Percentiles rank a stretch among this genome's conserved stretches.
Conservation (phyloP, 2,888 invertebrate genomes). For the Aporophyla nigra region DNA sequence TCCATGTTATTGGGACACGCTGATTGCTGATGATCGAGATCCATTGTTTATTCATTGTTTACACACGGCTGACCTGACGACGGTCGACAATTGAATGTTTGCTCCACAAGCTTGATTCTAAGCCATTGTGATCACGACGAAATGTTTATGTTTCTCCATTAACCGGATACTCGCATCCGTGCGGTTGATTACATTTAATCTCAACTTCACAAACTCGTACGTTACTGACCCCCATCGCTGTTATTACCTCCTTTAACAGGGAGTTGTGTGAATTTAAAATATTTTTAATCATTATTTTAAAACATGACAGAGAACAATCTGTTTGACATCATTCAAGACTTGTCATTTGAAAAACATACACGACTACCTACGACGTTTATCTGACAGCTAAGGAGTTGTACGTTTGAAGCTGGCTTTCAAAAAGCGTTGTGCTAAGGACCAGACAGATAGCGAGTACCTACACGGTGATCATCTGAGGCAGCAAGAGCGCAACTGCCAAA, state of each 20-base stretch:
- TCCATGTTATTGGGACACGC: slow-evolving; percentile 51
- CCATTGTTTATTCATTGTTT: slow-evolving; percentile 73
- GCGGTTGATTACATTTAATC: slow-evolving; percentile 48
- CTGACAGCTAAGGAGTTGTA: neutral
- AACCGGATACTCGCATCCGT: slow-evolving; percentile 55
- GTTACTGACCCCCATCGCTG: slow-evolving; percentile 21
- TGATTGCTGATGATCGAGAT: slow-evolving; percentile 45
- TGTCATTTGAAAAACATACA: neutral
- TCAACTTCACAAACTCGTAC: slow-evolving; percentile 25
- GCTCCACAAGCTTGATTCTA: slow-evolving; percentile 76
- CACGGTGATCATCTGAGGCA: neutral
- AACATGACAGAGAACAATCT: neutral
- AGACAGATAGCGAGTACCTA: neutral
- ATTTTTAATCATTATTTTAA: slow-evolving; percentile 5
- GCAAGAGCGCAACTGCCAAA: neutral
- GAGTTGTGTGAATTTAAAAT: neutral
- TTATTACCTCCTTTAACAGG: neutral
- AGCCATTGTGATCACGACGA: slow-evolving; percentile 80
- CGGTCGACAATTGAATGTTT: slow-evolving; percentile 85
- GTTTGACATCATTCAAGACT: neutral
- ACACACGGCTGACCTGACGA: slow-evolving; percentile 65
- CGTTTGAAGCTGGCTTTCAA: neutral
- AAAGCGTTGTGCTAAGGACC: neutral
- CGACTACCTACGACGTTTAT: neutral
- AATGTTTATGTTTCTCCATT: slow-evolving; percentile 76